phyloP scores from a whole-genome alignment of 2,113 vertebrate genomes.

The Elephas maximus region DNA sequence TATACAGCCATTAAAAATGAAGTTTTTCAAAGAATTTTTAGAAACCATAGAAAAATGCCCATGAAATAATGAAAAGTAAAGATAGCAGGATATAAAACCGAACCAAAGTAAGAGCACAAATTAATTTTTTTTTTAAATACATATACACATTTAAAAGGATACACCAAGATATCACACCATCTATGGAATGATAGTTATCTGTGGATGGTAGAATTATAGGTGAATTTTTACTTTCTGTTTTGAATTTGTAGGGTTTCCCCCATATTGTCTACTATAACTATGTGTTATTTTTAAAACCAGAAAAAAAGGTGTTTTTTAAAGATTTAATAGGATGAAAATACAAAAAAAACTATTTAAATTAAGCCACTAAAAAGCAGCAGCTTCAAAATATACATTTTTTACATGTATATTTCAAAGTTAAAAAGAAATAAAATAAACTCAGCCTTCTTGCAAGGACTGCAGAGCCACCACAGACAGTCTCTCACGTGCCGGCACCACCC shows the following conservation, averaged over 20 bases:
- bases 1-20: not conserved
- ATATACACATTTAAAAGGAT: not conserved
- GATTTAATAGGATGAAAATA: not conserved
- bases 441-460: not conserved
- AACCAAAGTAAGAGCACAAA: not conserved
- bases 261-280: conserved; percentile 2
- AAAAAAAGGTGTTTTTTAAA: not conserved
- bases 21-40: not conserved
- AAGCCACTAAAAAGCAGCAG: conserved; percentile 15
- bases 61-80: conserved; percentile 9
- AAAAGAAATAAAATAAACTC: not conserved
- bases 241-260: not conserved
- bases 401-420: not conserved
- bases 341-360: not conserved
- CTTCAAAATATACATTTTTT: conserved; percentile 12
- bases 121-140: not conserved
- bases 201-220: not conserved
- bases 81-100: not conserved
- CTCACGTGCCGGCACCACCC: fast-evolving
- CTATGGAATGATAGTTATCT: not conserved
- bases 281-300: not conserved
- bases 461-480: not conserved
- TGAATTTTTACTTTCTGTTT: not conserved
- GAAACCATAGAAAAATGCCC: not conserved
- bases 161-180: not conserved